Evolutionary conservation across 2,113 vertebrate species (phyloP), one percentile per base, ranked within the genome.

Genomic region (Ceyx cyanopectus): DNA sequence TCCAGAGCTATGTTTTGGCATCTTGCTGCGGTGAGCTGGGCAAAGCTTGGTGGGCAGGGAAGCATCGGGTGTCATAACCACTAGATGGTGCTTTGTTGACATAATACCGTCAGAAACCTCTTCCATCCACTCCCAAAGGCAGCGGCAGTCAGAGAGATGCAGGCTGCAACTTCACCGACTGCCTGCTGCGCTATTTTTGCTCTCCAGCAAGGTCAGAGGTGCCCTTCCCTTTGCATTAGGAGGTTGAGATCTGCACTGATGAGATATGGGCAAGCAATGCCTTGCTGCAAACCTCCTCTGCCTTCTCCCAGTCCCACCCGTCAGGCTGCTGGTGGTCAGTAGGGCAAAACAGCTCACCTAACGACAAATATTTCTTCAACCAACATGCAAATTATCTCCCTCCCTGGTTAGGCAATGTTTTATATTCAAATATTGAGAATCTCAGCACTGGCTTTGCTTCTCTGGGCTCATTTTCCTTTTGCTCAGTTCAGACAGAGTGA

Each of bases 61-160:
- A 61, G 76, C 17, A 41, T 16, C 0, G 9, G 48, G 79, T 57
- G 81, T 81, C 67, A 66, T 48, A 60, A 54, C 96, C 96, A 89
- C 96, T 96, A 96, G 95, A 80, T 95, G 96, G 96, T 87, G 96
- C 95, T 82, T 96, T 76, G 87, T 57, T 81, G 95, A 91, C 93
- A 53, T 2, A 40, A 21, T n/a, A 94, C 21, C 14, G 72, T 30
- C 75, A 58, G 63, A 15, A 54, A n/a, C 17, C 60, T 85, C 72
- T 7, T 65, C 81, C 58, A 16, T 5, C 54, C 6, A 46, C 80
- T 93, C 54, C 66, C 81, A 3, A 21, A 48, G 85, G 83, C 90
- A 75, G 93, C 26, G 0, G 69, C 89, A 58, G 51, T 7, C 3
- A 1, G 37, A 45, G 41, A 41, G 63, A 29, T 34, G 76, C n/a